Evolutionary conservation across 1,140 invertebrate genomes (phyloP).

Genomic region (Nebria ingens): DNA sequence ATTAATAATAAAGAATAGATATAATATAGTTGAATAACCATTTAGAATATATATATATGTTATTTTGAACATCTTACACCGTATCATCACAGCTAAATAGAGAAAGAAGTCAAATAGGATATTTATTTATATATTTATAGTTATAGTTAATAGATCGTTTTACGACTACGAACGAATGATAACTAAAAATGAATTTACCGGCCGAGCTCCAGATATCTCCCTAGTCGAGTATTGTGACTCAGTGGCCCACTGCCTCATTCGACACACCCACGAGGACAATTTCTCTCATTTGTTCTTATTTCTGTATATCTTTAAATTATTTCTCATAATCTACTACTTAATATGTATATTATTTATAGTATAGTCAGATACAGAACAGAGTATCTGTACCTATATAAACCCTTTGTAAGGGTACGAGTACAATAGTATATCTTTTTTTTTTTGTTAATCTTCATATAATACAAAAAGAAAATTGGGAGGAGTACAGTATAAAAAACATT

Average conservation of each 20-base stretch:
- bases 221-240: slow-evolving; percentile 26
- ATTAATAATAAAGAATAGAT: neutral
- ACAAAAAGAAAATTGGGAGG: slow-evolving; percentile 3
- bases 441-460: too few species aligned
- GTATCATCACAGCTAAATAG: slow-evolving; percentile 8
- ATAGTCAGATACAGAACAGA: slow-evolving; percentile 5
- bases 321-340: slow-evolving; percentile 10
- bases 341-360: slow-evolving; percentile 10
- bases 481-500: slow-evolving; percentile 7
- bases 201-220: slow-evolving; percentile 27
- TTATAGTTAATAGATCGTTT: too few species aligned
- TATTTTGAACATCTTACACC: slow-evolving; percentile 4
- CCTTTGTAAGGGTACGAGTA: neutral
- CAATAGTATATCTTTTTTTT: slow-evolving; percentile 5
- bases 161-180: too few species aligned
- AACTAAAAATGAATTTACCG: too few species aligned
- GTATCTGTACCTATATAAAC: slow-evolving; percentile 2
- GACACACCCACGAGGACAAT: slow-evolving; percentile 18
- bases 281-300: slow-evolving; percentile 16
- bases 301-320: slow-evolving; percentile 5
- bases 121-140: neutral
- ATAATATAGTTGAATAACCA: slow-evolving; percentile 1
- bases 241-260: slow-evolving; percentile 24
- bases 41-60: slow-evolving; percentile 4
- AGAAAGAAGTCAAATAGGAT: neutral